Evolutionary conservation across 2,888 invertebrate species (phyloP).

Genomic region (Imbricaverruca yamaguchii): DNA sequence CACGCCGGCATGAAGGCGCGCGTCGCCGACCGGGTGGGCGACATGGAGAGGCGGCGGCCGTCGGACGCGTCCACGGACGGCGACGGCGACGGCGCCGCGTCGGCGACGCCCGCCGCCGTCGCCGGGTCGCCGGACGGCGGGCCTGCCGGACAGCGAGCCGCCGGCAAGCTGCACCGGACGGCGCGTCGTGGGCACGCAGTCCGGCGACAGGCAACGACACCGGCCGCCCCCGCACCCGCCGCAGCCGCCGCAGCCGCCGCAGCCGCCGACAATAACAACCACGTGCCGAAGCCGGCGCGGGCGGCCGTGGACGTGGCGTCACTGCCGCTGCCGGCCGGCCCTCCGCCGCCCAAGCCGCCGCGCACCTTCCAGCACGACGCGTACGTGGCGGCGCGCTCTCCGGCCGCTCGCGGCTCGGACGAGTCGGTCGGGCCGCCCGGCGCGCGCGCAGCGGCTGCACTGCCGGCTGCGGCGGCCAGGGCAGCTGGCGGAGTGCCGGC

Average conservation of each 20-base stretch:
- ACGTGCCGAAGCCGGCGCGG: background rate
- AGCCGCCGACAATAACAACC: background rate
- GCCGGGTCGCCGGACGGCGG: background rate
- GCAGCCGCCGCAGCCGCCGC: background rate
- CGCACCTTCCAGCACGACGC: slow-evolving; percentile 13
- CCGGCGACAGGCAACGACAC: background rate
- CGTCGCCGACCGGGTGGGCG: background rate
- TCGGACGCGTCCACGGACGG: background rate
- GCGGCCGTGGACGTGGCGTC: background rate
- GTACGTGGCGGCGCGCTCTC: background rate
- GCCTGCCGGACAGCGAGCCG: background rate
- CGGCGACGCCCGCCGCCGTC: background rate
- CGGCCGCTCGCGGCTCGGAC: background rate
- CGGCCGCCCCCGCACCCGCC: background rate
- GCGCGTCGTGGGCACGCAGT: background rate
- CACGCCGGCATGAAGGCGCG: slow-evolving; percentile 3
- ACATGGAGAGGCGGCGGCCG: background rate
- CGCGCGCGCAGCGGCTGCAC: background rate
- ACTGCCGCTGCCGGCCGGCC: background rate
- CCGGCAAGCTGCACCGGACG: background rate
- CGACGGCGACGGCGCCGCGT: background rate
- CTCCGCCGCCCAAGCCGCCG: slow-evolving; percentile 7
- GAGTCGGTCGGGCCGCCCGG: too few relatives aligned
- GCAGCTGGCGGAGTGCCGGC: slow-evolving; percentile 23
- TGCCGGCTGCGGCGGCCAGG: slow-evolving; percentile 19